Percentiles rank a stretch among this genome's conserved stretches.
Evolutionary conservation across 2,888 invertebrate genomes (phyloP).

Genomic region (Adelphocoris suturalis): DNA sequence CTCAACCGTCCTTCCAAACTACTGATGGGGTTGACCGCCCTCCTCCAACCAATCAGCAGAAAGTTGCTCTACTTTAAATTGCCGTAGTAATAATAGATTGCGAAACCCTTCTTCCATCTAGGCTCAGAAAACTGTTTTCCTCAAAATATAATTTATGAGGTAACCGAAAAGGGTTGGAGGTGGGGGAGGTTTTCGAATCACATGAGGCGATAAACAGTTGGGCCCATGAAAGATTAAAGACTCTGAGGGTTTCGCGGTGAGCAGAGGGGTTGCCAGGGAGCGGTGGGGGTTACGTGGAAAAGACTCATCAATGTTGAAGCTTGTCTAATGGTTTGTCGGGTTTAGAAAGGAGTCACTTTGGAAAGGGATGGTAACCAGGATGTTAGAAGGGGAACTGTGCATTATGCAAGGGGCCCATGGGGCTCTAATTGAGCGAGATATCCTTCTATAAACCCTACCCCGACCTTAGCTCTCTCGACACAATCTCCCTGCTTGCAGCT

Average conservation of each 20-base stretch:
- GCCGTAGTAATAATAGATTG: too few species aligned
- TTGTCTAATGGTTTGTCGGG: slow-evolving; percentile 68
- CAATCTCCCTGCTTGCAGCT: slow-evolving; percentile 41
- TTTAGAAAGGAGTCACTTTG: slow-evolving; percentile 52
- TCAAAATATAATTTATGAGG: background rate
- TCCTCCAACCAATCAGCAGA: too few species aligned
- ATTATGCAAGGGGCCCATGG: slow-evolving; percentile 61
- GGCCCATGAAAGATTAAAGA: background rate
- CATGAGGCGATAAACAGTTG: background rate
- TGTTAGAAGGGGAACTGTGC: slow-evolving; percentile 25
- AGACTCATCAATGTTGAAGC: slow-evolving; percentile 72
- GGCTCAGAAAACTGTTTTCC: too few species aligned
- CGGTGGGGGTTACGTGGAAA: slow-evolving; percentile 24
- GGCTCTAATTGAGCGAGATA: slow-evolving; percentile 68
- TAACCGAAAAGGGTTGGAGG: background rate
- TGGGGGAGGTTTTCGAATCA: background rate
- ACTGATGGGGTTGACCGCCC: too few species aligned
- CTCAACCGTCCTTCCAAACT: too few species aligned
- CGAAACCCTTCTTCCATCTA: too few species aligned
- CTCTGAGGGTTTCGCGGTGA: background rate
- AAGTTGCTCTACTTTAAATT: too few species aligned
- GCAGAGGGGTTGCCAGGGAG: background rate
- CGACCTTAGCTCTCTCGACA: background rate
- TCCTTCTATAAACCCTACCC: slow-evolving; percentile 24
- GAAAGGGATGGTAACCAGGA: slow-evolving; percentile 22